Conservation (phyloP, 2,797 vertebrate genomes). For the Cryptoprocta ferox region DNA sequence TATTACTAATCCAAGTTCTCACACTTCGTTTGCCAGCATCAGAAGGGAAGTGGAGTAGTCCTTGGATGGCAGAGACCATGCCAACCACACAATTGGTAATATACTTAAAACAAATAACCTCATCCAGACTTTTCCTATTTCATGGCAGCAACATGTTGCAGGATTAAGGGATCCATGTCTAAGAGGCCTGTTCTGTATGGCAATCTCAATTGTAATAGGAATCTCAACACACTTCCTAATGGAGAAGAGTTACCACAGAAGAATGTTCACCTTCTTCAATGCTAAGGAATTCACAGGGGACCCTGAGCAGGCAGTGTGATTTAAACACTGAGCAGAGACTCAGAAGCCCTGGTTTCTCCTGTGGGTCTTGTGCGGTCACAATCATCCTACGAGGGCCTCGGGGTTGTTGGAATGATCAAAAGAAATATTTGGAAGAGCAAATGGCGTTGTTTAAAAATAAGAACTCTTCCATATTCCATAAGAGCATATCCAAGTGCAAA, state of each 20-base stretch:
- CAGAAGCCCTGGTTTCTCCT: not conserved
- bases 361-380: not conserved
- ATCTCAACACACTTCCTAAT: not conserved
- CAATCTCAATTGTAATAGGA: not conserved
- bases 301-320: accelerated
- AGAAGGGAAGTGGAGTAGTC: not conserved
- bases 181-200: not conserved
- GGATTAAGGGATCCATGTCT: not conserved
- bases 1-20: not conserved
- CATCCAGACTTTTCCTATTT: not conserved
- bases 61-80: not conserved
- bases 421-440: not conserved
- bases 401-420: not conserved
- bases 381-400: not conserved
- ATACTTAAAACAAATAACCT: not conserved
- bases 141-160: not conserved
- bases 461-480: not conserved
- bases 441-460: not conserved
- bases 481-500: not conserved
- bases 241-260: not conserved
- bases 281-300: not conserved
- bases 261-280: not conserved
- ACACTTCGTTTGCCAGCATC: not conserved
- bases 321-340: not conserved
- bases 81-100: not conserved